Evolutionary conservation across 2,797 vertebrate genomes (phyloP), one percentile per base, ranked within the genome.

Genomic region (Pseudopleuronectes americanus): DNA sequence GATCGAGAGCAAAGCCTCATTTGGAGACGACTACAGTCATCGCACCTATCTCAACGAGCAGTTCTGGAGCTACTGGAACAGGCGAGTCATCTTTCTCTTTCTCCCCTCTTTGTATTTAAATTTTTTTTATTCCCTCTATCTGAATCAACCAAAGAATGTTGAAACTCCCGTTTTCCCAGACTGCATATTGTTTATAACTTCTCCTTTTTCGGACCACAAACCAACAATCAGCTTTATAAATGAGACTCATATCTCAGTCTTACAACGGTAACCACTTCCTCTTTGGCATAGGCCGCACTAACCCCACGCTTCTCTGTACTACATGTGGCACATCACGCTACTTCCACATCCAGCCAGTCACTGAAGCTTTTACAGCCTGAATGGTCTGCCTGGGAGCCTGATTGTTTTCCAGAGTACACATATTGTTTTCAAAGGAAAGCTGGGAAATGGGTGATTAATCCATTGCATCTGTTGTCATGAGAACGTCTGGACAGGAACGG

Each of bases 41-140:
- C 95, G 94, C 57, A 94, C 95, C 21, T 98, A 99, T 86, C 95
- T 99, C 80, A 96, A 97, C 38, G 98, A 99, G 84, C 98, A 99
- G 85, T 99, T 99, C 90, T 99, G 98, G 98, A 99, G 98, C 92
- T 99, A 99, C 92, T 99, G 98, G 96, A 99, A 99, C 94, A 97
- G 98, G 98, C 97, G 41, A 80, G 84, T 43, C 41, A 19, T 23
- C 2, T 12, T 49, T 12, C 47, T 63, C 21, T 1, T 43, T 51
- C 3, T 49, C 16, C 14, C 24, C 24, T n/a, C 19, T 47, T 43
- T 31, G 16, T 65, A 0, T 41, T 9, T n/a, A n/a, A n/a, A 5
- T 10, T 36, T 71, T 45, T n/a, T 70, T 65, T 7, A 13, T 68
- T 56, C 6, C 26, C 41, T 55, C 56, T 33, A 28, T 56, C 47